Evolutionary conservation across 2,888 invertebrate genomes (phyloP).

Genomic region (Orgyia antiqua): DNA sequence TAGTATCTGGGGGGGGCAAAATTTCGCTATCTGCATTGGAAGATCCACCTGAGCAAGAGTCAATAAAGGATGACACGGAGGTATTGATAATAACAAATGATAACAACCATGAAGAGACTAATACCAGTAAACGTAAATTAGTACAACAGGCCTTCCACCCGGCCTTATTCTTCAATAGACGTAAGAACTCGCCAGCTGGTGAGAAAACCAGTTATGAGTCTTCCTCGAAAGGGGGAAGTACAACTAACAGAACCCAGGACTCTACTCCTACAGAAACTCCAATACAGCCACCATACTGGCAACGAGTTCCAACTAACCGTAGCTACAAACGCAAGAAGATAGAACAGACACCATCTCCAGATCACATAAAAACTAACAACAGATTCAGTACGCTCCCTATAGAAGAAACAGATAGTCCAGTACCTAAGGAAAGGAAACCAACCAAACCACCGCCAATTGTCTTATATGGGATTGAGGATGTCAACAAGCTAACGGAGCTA

Average conservation of each 20-base stretch:
- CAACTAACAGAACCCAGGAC: too few relatives aligned
- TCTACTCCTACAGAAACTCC: too few relatives aligned
- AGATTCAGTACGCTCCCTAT: not conserved
- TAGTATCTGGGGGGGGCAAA: too few relatives aligned
- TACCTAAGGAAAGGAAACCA: not conserved
- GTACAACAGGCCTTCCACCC: conserved; percentile 1
- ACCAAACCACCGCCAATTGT: not conserved
- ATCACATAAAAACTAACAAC: not conserved
- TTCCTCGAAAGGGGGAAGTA: too few relatives aligned
- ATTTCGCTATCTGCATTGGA: too few relatives aligned
- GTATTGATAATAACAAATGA: too few relatives aligned
- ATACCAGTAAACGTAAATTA: not conserved
- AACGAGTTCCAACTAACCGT: not conserved
- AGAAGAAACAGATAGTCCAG: not conserved
- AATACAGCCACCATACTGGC: not conserved
- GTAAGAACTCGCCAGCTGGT: not conserved
- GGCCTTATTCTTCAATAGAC: not conserved
- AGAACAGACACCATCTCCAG: not conserved
- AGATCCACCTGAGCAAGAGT: too few relatives aligned
- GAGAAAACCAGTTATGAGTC: not conserved
- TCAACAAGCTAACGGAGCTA: too few relatives aligned
- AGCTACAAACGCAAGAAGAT: not conserved
- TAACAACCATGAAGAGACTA: too few relatives aligned
- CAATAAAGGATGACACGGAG: too few relatives aligned
- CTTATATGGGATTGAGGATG: too few relatives aligned